Base-by-base conservation (phyloP, 2,797 vertebrate genomes). In the Rallus crepitans region DNA sequence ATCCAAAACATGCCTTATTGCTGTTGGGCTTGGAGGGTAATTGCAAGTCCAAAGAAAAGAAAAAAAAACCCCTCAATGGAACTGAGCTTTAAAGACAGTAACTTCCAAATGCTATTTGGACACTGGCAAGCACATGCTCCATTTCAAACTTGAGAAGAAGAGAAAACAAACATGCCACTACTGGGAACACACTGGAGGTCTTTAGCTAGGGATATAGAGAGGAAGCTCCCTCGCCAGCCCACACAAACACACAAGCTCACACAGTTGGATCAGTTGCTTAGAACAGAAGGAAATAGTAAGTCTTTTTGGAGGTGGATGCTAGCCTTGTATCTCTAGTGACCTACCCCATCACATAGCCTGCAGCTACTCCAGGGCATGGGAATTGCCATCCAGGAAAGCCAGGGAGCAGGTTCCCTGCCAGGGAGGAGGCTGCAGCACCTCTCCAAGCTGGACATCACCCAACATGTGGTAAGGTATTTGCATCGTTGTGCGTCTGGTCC, bases 1-100 rank as follows among this genome's bases (percentile, higher is more conserved):
- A 95, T 83, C 69, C 81, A 52, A 92, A 95, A 94, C 87, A 96
- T 59, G 33, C 81, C 77, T 73, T 94, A 70, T 94, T 95, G 95
- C 90, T 95, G 77, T 96, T 93, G 95, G 95, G 95, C 87, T 78
- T 47, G 69, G 75, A 89, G 61, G 65, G 33, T 21, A 56, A 45
- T 11, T 83, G 53, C 42, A 69, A 78, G 84, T 89, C 92, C 92
- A 96, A 96, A 83, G 72, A 90, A 96, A 96, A 95, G 80, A 56
- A 78, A 31, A 70, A 72, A 35, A 48, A 30, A 47, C 50, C 27
- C 31, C 60, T 86, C 84, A 88, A 35, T 78, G 63, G 90, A 92
- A 89, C 53, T 15, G 23, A 89, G 78, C 73, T 89, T 80, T 77
- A 63, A 65, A 93, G 84, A 69, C 87, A 66, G 56, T 11, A 27